Evolutionary conservation across 2,888 invertebrate genomes (phyloP).

Genomic region (Cordilura impudica): DNA sequence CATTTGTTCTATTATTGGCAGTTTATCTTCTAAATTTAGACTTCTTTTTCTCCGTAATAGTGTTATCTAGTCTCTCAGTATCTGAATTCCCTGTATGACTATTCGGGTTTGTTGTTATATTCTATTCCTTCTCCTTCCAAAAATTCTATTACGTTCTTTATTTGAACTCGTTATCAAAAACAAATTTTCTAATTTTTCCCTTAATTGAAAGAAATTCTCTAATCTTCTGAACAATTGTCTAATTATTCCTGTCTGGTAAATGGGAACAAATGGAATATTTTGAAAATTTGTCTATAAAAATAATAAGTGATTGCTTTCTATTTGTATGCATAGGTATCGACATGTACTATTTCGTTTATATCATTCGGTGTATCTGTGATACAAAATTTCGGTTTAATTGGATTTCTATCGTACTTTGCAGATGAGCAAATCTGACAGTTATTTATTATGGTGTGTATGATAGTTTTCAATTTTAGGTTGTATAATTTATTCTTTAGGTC

Average conservation of each 20-base stretch:
- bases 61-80: constrained; percentile 39
- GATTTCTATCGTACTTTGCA: too few relatives aligned
- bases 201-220: too few relatives aligned
- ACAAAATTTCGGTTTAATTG: neutral
- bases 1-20: constrained; percentile 49
- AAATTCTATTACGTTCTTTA: constrained; percentile 38
- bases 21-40: constrained; percentile 37
- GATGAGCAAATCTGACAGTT: too few relatives aligned
- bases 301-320: constrained; percentile 36
- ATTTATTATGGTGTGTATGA: neutral
- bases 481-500: too few relatives aligned
- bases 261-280: too few relatives aligned
- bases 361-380: neutral
- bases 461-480: neutral
- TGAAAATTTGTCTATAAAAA: too few relatives aligned
- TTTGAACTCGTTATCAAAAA: too few relatives aligned
- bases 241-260: too few relatives aligned
- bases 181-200: too few relatives aligned
- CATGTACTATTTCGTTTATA: too few relatives aligned
- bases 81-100: constrained; percentile 46
- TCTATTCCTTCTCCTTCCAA: constrained; percentile 19
- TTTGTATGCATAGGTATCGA: neutral
- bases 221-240: constrained; percentile 17
- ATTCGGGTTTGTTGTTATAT: constrained; percentile 24
- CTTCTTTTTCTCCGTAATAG: constrained; percentile 48